Conservation (phyloP, 2,113 vertebrate species). For the Bungarus multicinctus region DNA sequence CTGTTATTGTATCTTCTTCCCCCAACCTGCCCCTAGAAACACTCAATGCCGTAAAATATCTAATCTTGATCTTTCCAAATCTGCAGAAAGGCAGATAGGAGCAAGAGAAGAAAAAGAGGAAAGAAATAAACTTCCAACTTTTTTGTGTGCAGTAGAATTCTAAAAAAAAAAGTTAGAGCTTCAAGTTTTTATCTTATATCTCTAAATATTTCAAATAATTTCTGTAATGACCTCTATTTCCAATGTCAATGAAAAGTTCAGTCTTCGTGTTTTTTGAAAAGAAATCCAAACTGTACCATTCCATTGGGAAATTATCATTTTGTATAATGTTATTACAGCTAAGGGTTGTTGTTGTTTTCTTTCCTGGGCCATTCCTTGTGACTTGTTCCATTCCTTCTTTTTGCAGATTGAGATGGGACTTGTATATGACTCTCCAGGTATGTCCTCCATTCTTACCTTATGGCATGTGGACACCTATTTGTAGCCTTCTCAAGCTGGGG, state of each 20-base stretch:
- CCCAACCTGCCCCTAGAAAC: background rate
- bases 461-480: background rate
- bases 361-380: background rate
- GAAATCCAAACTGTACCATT: background rate
- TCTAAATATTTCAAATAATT: background rate
- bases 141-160: background rate
- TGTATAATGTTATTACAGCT: background rate
- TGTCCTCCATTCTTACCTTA: background rate
- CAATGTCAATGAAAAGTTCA: background rate
- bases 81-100: background rate
- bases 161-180: no score
- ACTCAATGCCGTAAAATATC: background rate
- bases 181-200: background rate
- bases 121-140: background rate
- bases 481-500: background rate
- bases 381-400: constrained; percentile 21
- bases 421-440: constrained; percentile 62
- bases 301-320: background rate
- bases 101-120: background rate
- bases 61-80: background rate
- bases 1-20: background rate
- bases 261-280: background rate
- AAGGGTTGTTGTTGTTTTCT: no score
- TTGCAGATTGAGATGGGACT: constrained; percentile 66
- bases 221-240: background rate